Conservation (phyloP, 1,140 invertebrate species). For the Palaemon carinicauda region DNA sequence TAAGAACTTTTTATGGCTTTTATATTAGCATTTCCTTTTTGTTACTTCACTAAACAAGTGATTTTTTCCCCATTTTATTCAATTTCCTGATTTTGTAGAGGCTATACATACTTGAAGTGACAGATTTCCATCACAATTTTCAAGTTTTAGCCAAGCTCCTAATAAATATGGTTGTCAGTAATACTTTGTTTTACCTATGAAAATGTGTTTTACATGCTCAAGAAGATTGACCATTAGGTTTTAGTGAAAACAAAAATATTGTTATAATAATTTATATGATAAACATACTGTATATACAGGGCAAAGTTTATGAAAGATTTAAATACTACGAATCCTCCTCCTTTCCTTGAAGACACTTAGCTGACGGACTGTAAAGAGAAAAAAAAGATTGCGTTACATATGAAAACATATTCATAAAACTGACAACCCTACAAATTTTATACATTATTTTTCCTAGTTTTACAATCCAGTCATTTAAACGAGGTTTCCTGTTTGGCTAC, state of each 20-base stretch:
- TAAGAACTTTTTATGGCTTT: neutral
- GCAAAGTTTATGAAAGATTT: neutral
- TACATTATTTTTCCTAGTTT: no score
- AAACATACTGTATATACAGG: neutral
- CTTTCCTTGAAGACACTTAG: neutral
- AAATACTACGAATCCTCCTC: neutral
- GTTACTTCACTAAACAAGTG: neutral
- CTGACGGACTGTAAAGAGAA: neutral
- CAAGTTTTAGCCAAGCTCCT: neutral
- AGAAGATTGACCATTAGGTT: no score
- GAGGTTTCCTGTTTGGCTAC: no score
- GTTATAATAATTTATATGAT: neutral
- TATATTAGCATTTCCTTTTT: neutral
- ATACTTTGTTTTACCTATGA: neutral
- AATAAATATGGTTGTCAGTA: slow-evolving; percentile 10
- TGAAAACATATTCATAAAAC: no score
- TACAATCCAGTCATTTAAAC: no score
- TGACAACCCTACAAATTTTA: no score
- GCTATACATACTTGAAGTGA: neutral
- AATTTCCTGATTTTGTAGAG: neutral
- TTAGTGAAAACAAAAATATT: neutral
- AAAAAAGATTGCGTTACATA: neutral
- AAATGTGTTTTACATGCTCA: no score
- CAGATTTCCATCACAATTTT: neutral
- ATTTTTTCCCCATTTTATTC: neutral